Conservation (phyloP, 2,113 vertebrate genomes). For the Onychorhynchus coronatus region DNA sequence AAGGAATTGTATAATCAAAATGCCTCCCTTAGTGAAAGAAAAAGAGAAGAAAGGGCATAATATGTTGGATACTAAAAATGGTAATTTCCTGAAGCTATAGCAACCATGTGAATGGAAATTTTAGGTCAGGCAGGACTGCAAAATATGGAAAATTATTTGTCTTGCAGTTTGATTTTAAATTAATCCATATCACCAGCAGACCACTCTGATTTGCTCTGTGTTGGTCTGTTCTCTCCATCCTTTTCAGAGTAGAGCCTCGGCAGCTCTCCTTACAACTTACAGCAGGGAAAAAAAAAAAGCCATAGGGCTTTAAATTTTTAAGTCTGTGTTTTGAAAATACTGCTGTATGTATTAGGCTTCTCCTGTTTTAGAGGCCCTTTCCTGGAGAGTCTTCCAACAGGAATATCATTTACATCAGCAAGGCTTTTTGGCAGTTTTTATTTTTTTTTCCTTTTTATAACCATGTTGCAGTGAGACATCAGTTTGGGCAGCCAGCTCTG, state of each 20-base stretch:
- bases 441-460: conserved; percentile 63
- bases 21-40: background rate
- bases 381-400: conserved; percentile 57
- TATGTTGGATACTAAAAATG: background rate
- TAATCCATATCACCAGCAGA: background rate
- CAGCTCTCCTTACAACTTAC: background rate
- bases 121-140: background rate
- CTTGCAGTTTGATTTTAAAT: background rate
- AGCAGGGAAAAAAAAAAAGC: background rate
- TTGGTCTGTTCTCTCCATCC: background rate
- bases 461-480: conserved; percentile 59
- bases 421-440: conserved; percentile 58
- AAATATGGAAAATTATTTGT: background rate
- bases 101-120: background rate
- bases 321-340: conserved; percentile 54
- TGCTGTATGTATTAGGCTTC: conserved; percentile 55
- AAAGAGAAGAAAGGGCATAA: background rate
- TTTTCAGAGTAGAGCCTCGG: background rate
- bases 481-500: conserved; percentile 63
- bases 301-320: conserved; percentile 59
- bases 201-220: background rate
- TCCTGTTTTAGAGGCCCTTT: conserved; percentile 53
- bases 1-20: background rate
- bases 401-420: conserved; percentile 66
- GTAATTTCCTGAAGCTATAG: background rate